Conservation (phyloP, 2,797 vertebrate genomes). For the Myoxocephalus aenaeus region DNA sequence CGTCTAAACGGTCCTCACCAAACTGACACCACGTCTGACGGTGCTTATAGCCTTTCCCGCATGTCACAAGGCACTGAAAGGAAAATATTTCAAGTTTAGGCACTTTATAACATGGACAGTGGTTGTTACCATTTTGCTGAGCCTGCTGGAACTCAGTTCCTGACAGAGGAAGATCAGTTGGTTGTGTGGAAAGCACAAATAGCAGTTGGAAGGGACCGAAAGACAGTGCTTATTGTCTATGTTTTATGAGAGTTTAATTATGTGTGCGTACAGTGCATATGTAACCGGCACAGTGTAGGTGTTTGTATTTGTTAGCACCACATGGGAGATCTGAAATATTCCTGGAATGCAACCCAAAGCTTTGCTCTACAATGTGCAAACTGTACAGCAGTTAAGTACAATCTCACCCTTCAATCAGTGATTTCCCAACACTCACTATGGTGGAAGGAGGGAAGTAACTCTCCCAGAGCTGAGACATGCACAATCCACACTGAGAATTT, state of each 20-base stretch:
- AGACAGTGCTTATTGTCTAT: neutral
- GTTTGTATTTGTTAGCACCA: conserved; percentile 70
- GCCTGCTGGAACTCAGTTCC: conserved; percentile 2
- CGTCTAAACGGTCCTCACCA: conserved; percentile 91
- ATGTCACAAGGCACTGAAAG: conserved; percentile 95
- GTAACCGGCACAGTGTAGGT: conserved; percentile 56
- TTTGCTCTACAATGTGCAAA: conserved; percentile 64
- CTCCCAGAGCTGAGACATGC: conserved; percentile 40
- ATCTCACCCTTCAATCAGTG: conserved; percentile 55
- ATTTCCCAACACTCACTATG: conserved; percentile 54
- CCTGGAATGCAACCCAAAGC: conserved; percentile 73
- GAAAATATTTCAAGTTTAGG: conserved; percentile 25
- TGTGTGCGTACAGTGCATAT: conserved; percentile 39
- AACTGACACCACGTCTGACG: conserved; percentile 98
- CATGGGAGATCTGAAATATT: conserved; percentile 74
- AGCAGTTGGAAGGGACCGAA: neutral
- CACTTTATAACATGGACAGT: neutral
- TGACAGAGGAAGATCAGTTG: conserved; percentile 12
- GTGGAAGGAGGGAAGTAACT: conserved; percentile 39
- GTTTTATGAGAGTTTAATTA: conserved; percentile 40
- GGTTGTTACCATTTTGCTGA: neutral
- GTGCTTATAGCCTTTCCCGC: conserved; percentile 96
- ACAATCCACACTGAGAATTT: conserved; percentile 51
- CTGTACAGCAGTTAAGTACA: conserved; percentile 54
- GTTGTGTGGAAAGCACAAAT: conserved; percentile 17